Conservation (phyloP, 2,888 invertebrate genomes). For the Thymelicus acteon region DNA sequence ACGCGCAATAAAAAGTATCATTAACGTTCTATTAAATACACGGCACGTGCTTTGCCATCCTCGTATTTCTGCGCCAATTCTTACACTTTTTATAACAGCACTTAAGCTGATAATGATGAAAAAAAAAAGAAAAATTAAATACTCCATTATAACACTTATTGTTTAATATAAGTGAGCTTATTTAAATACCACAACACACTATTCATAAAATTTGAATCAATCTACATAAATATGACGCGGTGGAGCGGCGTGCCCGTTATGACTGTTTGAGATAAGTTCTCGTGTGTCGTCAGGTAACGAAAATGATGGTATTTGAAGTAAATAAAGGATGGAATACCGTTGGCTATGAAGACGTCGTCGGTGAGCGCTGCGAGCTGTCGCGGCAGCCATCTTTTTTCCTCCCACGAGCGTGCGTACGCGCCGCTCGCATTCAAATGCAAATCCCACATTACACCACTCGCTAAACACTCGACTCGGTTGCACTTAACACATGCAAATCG, state of each 20-base stretch:
- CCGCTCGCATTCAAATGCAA: constrained; percentile 69
- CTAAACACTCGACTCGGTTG: constrained; percentile 56
- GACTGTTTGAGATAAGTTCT: background rate
- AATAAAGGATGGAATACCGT: constrained; percentile 25
- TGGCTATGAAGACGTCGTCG: constrained; percentile 16
- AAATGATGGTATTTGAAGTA: constrained; percentile 6
- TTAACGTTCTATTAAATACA: constrained; percentile 27
- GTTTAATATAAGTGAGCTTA: constrained; percentile 19
- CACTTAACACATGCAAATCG: constrained; percentile 80
- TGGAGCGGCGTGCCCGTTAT: constrained; percentile 5
- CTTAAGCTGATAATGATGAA: constrained; percentile 8
- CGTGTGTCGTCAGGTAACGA: background rate
- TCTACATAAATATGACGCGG: constrained; percentile 22
- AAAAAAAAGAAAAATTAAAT: constrained; percentile 16
- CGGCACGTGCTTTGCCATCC: constrained; percentile 19
- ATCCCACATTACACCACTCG: constrained; percentile 57
- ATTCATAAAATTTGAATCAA: constrained; percentile 19
- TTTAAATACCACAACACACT: constrained; percentile 27
- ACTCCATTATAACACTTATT: constrained; percentile 24
- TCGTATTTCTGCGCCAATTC: constrained; percentile 34
- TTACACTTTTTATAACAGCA: constrained; percentile 24
- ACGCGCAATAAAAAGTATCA: constrained; percentile 22
- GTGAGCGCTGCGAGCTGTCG: constrained; percentile 23
- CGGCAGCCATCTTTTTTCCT: constrained; percentile 41
- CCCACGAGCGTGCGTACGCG: constrained; percentile 45